Conservation (phyloP, 2,113 vertebrate species). For the Bos taurus region DNA sequence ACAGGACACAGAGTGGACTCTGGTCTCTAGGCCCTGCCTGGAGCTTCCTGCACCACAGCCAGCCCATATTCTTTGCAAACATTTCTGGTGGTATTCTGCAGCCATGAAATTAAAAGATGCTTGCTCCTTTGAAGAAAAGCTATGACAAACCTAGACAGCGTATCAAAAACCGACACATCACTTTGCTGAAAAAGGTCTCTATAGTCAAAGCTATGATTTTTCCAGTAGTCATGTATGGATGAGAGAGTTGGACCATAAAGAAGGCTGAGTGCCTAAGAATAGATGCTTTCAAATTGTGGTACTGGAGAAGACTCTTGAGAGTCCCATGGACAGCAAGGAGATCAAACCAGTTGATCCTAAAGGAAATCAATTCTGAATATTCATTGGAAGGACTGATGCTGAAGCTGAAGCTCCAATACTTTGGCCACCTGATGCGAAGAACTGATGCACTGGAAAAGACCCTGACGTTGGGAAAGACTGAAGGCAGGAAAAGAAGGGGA, state of each 20-base stretch:
- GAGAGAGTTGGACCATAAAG: not conserved
- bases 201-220: not conserved
- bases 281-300: not conserved
- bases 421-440: not conserved
- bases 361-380: not conserved
- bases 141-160: not conserved
- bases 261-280: not conserved
- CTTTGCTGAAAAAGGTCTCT: not conserved
- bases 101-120: not conserved
- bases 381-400: not conserved
- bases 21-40: not conserved
- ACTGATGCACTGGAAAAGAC: not conserved
- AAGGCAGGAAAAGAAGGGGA: not conserved
- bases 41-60: not conserved
- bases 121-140: not conserved
- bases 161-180: not conserved
- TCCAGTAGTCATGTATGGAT: not conserved
- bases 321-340: not conserved
- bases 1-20: not conserved
- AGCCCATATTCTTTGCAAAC: not conserved
- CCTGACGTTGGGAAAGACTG: not conserved
- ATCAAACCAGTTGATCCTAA: not conserved
- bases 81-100: not conserved
- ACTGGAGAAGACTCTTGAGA: not conserved
- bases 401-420: not conserved